Conservation (phyloP, 2,888 invertebrate genomes). For the Octodonta nipae region DNA sequence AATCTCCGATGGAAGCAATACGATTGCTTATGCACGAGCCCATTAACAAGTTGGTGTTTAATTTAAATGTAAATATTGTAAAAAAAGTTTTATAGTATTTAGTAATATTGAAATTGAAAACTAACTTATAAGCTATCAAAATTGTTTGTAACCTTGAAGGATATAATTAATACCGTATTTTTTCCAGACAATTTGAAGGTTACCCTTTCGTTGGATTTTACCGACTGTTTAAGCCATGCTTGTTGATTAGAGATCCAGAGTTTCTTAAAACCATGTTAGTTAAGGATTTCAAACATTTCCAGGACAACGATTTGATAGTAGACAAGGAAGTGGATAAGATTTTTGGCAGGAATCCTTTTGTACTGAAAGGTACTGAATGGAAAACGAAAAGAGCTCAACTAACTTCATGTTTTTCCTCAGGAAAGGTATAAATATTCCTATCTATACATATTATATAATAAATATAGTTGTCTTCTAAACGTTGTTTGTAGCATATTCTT, state of each 20-base stretch:
- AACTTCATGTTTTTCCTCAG: conserved; percentile 38
- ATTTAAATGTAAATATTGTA: no score
- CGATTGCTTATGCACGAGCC: no score
- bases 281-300: conserved; percentile 30
- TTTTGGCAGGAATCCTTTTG: conserved; percentile 37
- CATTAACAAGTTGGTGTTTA: no score
- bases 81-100: no score
- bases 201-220: conserved; percentile 30
- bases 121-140: no score
- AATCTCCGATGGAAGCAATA: no score
- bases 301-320: conserved; percentile 29
- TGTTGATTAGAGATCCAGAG: conserved; percentile 29
- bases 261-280: conserved; percentile 26
- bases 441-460: no score
- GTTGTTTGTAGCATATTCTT: no score
- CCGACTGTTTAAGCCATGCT: conserved; percentile 22
- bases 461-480: no score
- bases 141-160: no score
- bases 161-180: no score
- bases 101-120: no score
- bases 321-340: conserved; percentile 36
- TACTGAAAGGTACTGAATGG: conserved; percentile 38
- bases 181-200: conserved; percentile 25
- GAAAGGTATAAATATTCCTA: conserved; percentile 28
- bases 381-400: conserved; percentile 36